Evolutionary conservation across 2,113 vertebrate species (phyloP).

Genomic region (Scortum barcoo): DNA sequence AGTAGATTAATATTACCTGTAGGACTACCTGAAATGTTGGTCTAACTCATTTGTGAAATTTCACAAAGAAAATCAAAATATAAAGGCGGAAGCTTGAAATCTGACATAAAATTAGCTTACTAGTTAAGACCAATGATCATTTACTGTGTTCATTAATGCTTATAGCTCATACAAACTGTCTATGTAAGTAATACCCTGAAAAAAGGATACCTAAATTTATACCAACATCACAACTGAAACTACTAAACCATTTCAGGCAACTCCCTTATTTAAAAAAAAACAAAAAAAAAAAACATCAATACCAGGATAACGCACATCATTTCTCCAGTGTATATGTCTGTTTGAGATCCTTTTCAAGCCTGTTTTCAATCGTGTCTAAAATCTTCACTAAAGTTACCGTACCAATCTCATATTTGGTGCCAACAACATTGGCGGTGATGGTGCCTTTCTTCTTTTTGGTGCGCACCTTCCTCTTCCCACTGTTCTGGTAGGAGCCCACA

Average conservation of each 20-base stretch:
- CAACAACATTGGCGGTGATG: conserved; percentile 93
- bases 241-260: conserved; percentile 1
- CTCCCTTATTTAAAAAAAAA: not conserved
- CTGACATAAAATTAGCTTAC: not conserved
- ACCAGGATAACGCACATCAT: conserved; percentile 8
- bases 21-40: conserved; percentile 18
- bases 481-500: conserved; percentile 88
- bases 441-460: conserved; percentile 94
- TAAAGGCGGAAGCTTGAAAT: conserved; percentile 14
- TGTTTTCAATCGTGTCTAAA: not conserved
- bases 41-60: not conserved
- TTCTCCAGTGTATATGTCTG: not conserved
- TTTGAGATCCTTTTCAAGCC: not conserved
- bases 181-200: not conserved
- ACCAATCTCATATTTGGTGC: conserved; percentile 99
- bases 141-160: not conserved
- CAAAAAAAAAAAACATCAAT: conserved; percentile 4
- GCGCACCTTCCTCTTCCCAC: conserved; percentile 91
- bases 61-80: conserved; percentile 21
- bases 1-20: conserved; percentile 29
- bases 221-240: not conserved
- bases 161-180: not conserved
- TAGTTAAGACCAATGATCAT: not conserved
- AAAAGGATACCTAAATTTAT: not conserved
- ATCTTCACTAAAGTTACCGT: conserved; percentile 38